These are phyloP conservation scores for Pocillopora verrucosa DNA, from an alignment of 64 coral and sea anemone species.

Conservation along the genomic window DNA sequence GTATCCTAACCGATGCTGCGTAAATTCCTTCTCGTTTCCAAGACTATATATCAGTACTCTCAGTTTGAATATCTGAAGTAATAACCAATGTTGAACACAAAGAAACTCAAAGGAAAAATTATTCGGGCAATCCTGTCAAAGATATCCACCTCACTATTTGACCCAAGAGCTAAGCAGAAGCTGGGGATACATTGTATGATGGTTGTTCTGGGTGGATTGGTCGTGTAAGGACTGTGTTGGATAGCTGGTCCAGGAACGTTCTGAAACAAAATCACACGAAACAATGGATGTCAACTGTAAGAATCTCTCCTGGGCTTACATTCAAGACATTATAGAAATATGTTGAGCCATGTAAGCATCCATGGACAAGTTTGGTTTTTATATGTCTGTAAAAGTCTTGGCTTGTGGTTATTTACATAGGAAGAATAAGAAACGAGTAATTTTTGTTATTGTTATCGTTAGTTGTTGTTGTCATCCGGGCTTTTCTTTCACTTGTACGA, in stretches of 20 bases:
- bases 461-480: too few relatives aligned
- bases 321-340: not conserved
- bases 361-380: too few relatives aligned
- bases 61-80: slow-evolving; percentile 36
- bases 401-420: too few relatives aligned
- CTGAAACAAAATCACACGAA: not conserved
- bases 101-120: slow-evolving; percentile 49
- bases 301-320: too few relatives aligned
- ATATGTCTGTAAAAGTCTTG: too few relatives aligned
- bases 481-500: too few relatives aligned
- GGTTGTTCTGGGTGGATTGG: slow-evolving; percentile 24
- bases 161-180: not conserved
- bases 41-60: not conserved
- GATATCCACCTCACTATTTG: slow-evolving; percentile 46
- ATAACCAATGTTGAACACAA: slow-evolving; percentile 59
- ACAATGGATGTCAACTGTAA: not conserved
- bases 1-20: too few relatives aligned
- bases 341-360: not conserved
- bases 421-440: too few relatives aligned
- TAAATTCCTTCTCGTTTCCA: too few relatives aligned
- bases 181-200: slow-evolving; percentile 29
- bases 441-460: too few relatives aligned
- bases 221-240: slow-evolving; percentile 60
- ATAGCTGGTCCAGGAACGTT: slow-evolving; percentile 60
- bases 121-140: slow-evolving; percentile 66